Evolutionary conservation across 2,888 invertebrate genomes (phyloP).

Genomic region (Tortrix viridana): DNA sequence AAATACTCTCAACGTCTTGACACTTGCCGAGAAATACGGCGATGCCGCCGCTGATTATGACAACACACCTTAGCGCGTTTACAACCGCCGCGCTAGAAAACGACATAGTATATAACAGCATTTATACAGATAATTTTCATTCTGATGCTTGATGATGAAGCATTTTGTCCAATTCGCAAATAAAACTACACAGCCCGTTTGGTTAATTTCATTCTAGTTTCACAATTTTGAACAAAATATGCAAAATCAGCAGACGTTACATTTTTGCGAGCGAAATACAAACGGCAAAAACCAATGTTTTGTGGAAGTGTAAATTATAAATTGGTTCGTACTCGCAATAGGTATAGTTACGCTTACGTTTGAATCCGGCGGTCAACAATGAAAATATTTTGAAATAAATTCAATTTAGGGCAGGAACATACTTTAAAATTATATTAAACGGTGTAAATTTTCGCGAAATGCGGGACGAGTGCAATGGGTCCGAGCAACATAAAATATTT

Average conservation of each 20-base stretch:
- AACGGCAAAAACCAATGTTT: constrained; percentile 32
- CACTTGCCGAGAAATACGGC: constrained; percentile 52
- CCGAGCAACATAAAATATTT: constrained; percentile 68
- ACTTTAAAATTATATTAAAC: constrained; percentile 34
- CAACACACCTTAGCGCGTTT: not conserved
- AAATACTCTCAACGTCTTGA: constrained; percentile 70
- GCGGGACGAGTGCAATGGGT: constrained; percentile 61
- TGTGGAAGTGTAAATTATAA: constrained; percentile 37
- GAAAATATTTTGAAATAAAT: constrained; percentile 36
- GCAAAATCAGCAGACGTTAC: constrained; percentile 35
- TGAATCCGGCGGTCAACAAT: constrained; percentile 25
- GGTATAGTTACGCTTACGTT: constrained; percentile 22
- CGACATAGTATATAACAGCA: too few species aligned
- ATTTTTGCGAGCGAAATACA: constrained; percentile 36
- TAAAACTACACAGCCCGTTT: constrained; percentile 25
- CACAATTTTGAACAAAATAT: constrained; percentile 33
- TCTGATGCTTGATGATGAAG: constrained; percentile 25
- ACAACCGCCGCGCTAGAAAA: not conserved
- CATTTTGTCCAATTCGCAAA: constrained; percentile 31
- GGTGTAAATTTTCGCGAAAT: constrained; percentile 45
- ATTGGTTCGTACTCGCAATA: constrained; percentile 26
- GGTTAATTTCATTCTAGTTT: constrained; percentile 33
- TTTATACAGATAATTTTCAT: too few species aligned
- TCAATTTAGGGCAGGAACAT: constrained; percentile 28
- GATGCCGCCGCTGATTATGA: constrained; percentile 24